Base-by-base conservation (phyloP, 2,113 vertebrate genomes). In the Gallinago undulata region DNA sequence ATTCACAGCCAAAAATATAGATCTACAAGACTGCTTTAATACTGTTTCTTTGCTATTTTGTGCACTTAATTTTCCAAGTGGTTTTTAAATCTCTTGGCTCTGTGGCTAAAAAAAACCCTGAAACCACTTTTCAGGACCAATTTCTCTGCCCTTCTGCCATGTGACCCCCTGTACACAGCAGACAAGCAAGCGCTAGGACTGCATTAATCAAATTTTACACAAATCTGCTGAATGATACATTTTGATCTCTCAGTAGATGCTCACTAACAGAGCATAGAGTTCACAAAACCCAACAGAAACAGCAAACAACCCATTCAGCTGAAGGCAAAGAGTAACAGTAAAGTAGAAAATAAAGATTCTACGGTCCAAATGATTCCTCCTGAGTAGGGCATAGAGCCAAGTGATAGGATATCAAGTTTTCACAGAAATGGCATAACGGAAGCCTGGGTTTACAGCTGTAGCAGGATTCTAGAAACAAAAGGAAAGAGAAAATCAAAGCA, bases 391-490 rank as follows among this genome's bases (percentile, higher is more conserved):
- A 83, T 1, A 4, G 87, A 86, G 87, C 82, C 93, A 96, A 93
- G 28, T 35, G 92, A 95, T 87, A 93, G 59, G 41, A 80, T 80
- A 94, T 88, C 82, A 90, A 70, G 93, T 79, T 83, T 85, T 73
- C 62, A 94, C 2, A 0, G 81, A 91, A 85, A 84, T 50, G 63
- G 31, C 48, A 81, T 15, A 89, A 64, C 1, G 4, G 84, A 96
- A 86, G 63, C 55, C 85, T 80, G 50, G 13, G 25, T 88, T 95
- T 90, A 88, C 63, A 94, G 47, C 67, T 94, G 63, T 59, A 77
- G 55, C 51, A 86, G 63, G 60, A 94, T 56, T 93, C 31, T 74
- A 95, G 67, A 93, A 96, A 93, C 55, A 94, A 91, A 85, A 12
- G 47, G 25, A 69, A 90, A 30, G 10, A 81, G 51, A 73, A 94